Conservation (phyloP, 2,888 invertebrate genomes). For the Ecdyonurus torrentis region DNA sequence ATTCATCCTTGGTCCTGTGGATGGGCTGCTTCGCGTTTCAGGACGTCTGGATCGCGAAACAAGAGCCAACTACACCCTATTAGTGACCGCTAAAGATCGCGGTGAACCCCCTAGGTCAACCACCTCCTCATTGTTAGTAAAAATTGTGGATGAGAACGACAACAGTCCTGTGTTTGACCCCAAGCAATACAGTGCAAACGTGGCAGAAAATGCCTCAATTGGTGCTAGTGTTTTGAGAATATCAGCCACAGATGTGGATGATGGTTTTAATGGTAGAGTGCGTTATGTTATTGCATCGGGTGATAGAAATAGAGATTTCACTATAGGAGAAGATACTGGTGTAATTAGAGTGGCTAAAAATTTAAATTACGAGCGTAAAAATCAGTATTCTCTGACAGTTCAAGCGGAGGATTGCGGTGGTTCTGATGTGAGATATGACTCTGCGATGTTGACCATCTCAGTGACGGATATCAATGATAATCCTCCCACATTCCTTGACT, state of each 20-base stretch:
- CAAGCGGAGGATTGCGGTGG: constrained; percentile 77
- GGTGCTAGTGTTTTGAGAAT: constrained; percentile 84
- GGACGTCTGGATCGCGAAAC: constrained; percentile 75
- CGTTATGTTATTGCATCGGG: constrained; percentile 79
- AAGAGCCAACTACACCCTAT: constrained; percentile 53
- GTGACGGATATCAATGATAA: constrained; percentile 90
- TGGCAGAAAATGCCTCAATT: constrained; percentile 86
- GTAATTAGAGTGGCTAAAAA: constrained; percentile 82
- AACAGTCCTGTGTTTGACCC: constrained; percentile 80
- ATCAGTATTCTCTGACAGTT: constrained; percentile 65
- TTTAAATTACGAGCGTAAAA: constrained; percentile 80
- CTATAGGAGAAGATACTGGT: constrained; percentile 82
- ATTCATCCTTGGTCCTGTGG: constrained; percentile 72
- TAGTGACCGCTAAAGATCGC: constrained; percentile 70
- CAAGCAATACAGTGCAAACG: constrained; percentile 74
- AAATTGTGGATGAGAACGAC: constrained; percentile 75
- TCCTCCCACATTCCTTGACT: constrained; percentile 80
- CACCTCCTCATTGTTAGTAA: constrained; percentile 48
- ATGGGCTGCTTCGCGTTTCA: constrained; percentile 70
- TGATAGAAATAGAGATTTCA: constrained; percentile 80
- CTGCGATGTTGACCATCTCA: constrained; percentile 56
- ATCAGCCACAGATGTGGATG: constrained; percentile 76
- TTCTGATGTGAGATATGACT: constrained; percentile 38
- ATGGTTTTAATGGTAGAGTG: constrained; percentile 77
- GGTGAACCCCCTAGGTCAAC: constrained; percentile 67